Evolutionary conservation across 2,797 vertebrate genomes (phyloP).

Genomic region (Acanthopagrus latus): DNA sequence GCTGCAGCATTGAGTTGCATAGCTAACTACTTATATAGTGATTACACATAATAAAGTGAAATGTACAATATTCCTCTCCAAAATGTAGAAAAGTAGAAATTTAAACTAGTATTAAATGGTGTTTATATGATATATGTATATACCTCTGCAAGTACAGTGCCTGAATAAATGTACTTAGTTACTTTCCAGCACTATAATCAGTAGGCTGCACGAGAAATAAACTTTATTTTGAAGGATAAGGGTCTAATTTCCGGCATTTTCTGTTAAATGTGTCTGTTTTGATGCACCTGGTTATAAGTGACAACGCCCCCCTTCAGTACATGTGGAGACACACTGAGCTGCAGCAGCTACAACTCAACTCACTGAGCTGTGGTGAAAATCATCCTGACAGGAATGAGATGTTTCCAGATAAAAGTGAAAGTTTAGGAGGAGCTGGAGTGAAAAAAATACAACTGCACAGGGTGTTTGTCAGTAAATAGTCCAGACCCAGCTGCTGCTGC

Average conservation of each 20-base stretch:
- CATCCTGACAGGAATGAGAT: neutral
- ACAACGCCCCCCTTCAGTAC: conserved; percentile 17
- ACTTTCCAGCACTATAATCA: neutral
- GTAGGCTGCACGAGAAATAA: too few species aligned
- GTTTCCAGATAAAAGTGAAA: too few species aligned
- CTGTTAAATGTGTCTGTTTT: fast-evolving
- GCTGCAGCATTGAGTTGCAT: too few species aligned
- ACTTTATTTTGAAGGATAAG: conserved; percentile 15
- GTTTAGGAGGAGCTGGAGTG: too few species aligned
- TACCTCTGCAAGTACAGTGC: too few species aligned
- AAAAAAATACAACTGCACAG: neutral
- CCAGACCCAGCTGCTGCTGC: neutral
- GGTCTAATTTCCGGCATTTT: fast-evolving
- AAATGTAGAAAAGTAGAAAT: too few species aligned
- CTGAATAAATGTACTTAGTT: neutral
- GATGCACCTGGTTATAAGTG: neutral
- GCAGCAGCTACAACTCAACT: neutral
- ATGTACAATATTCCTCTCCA: too few species aligned
- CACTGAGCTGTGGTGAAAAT: neutral
- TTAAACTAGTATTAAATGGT: too few species aligned
- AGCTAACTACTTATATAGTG: too few species aligned
- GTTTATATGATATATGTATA: too few species aligned
- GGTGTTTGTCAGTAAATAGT: neutral
- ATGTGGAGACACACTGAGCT: neutral
- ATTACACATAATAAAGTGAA: too few species aligned